A percentile compares a stretch with the other conserved stretches of the same genome.
Evolutionary conservation across 2,888 invertebrate genomes (phyloP).

Genomic region (Chelonus formosanus): DNA sequence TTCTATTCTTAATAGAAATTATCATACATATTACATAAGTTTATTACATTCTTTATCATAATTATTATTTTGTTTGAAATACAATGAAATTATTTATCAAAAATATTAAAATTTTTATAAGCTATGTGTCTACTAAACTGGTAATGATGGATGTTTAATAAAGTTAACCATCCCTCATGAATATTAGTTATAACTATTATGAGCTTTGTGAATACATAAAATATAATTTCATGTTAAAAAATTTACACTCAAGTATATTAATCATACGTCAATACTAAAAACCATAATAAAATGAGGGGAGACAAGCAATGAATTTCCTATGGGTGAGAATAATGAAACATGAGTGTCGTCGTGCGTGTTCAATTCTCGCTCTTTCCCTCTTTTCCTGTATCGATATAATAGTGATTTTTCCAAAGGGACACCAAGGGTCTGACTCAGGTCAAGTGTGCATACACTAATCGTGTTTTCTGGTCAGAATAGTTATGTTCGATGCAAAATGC

Average conservation of each 20-base stretch:
- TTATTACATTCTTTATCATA: no score
- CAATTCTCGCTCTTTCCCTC: no score
- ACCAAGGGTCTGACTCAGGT: slow-evolving; percentile 51
- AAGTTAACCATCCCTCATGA: no score
- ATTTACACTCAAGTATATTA: slow-evolving; percentile 9
- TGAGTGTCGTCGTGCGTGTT: slow-evolving; percentile 24
- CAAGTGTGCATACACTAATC: slow-evolving; percentile 62
- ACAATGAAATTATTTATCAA: not conserved
- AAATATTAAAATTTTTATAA: no score
- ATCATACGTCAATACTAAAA: slow-evolving; percentile 45
- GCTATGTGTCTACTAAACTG: no score
- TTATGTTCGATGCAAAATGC: slow-evolving; percentile 27
- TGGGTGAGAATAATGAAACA: slow-evolving; percentile 21
- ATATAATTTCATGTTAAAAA: not conserved
- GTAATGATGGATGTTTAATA: no score
- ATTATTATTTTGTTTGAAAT: not conserved
- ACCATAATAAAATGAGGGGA: slow-evolving; percentile 33
- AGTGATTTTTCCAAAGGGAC: slow-evolving; percentile 45
- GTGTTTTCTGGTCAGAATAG: slow-evolving; percentile 44
- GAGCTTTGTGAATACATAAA: no score
- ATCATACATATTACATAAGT: no score
- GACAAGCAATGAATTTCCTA: slow-evolving; percentile 13
- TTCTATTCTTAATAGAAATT: no score
- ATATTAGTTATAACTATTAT: no score
- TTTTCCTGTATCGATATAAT: slow-evolving; percentile 56